Evolutionary conservation across 2,888 invertebrate genomes (phyloP), one percentile per base, ranked within the genome.

Genomic region (Drosophila longiperda): DNA sequence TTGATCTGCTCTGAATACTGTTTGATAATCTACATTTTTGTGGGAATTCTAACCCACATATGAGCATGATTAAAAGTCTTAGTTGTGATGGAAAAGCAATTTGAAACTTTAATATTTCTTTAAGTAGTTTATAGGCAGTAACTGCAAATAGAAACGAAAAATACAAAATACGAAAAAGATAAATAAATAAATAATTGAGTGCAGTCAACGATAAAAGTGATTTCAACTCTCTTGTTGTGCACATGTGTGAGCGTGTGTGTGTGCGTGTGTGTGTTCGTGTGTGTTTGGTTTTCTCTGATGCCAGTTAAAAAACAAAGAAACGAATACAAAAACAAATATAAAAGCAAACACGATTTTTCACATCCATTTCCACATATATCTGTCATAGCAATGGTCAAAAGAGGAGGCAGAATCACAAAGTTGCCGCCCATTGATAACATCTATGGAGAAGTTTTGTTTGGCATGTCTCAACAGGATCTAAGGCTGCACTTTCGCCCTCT

Each of bases 131-230:
- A 8, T 49, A 26, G 8, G 36, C 3, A 33, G 29, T 7, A 50
- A 48, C 42, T 42, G 29, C 20, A 53, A 54, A 48, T 48, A 62
- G 53, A 60, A 45, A 33, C 11, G 36, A 29, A 17, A 60, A 29
- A 65, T 66, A 71, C 36, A 60, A 63, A 64, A 59, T n/a, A 26
- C 50, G 57, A 32, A 32, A 40, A 54, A 70, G 59, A 71, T 72
- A 79, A 68, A 76, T 78, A 87, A 76, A 76, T 77, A 80, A 75
- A 69, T 87, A 85, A 89, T 85, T 75, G 88, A 84, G 86, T 85
- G 76, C 90, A 87, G 76, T 78, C 75, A 78, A 87, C 82, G 78
- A 87, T 86, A 89, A 86, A 86, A 82, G 77, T 73, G 80, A 78
- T 65, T 73, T 85, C 53, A 59, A 58, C 61, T 54, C 61, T 54